Conservation (phyloP, 1,140 invertebrate genomes). For the Holotrichia oblita region DNA sequence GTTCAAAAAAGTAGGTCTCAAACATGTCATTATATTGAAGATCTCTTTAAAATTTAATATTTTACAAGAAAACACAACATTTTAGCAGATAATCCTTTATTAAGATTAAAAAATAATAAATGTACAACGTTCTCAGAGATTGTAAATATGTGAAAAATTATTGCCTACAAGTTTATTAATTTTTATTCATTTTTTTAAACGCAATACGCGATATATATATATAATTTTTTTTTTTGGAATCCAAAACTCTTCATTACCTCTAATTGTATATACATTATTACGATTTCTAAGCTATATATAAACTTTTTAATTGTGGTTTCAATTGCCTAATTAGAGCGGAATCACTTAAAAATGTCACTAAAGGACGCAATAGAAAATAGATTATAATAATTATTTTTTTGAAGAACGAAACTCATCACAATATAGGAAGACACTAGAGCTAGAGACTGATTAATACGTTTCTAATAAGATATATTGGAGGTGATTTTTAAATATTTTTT, state of each 20-base stretch:
- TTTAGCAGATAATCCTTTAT: constrained; percentile 24
- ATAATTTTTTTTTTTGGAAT: neutral
- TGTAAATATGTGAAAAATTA: constrained; percentile 25
- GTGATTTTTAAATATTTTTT: too few species aligned
- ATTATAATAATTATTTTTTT: neutral
- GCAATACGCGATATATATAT: neutral
- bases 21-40: too few species aligned
- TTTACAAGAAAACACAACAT: neutral
- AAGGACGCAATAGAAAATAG: too few species aligned
- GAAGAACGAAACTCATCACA: neutral
- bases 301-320: neutral
- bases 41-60: too few species aligned
- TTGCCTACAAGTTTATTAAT: constrained; percentile 13
- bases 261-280: neutral
- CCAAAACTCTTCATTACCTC: neutral
- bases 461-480: too few species aligned
- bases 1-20: too few species aligned
- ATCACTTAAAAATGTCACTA: neutral
- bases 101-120: constrained; percentile 29
- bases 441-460: too few species aligned
- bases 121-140: constrained; percentile 14
- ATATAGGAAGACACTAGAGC: neutral
- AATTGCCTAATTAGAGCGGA: neutral
- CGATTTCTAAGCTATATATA: neutral
- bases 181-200: neutral